Evolutionary conservation across 1,140 invertebrate genomes (phyloP), one percentile per base, ranked within the genome.

Genomic region (Papilio polyxenes): DNA sequence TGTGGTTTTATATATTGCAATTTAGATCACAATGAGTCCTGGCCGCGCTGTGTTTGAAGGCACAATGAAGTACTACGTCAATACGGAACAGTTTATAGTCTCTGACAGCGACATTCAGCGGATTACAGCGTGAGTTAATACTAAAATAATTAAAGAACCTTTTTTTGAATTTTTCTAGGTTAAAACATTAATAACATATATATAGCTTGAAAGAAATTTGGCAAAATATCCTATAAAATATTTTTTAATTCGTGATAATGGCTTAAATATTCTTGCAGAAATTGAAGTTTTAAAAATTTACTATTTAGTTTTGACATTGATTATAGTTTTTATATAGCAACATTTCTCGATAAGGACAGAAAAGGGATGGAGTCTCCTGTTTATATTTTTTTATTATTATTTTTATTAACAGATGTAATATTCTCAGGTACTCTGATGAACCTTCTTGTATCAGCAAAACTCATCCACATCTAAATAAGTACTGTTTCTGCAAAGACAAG

Each of bases 21-120:
- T 83, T 9, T 81, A 90, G 89, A 85, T 90, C 7, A 69, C 85
- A 7, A 85, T 88, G 84, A 83, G 65, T 15, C 89, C 89, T 0
- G 86, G 86, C 7, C 20, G 69, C 1, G 88, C 88, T 0, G 69
- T 86, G n/a, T 90, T 77, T 40, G 89, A 90, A 80, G 87, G 82
- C 1, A 83, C 87, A 0, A 69, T 90, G 81, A 84, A 81, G 40
- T 87, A 87, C 62, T 62, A 83, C 17, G 62, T 56, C 1, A 62
- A 80, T 13, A 56, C 53, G 5, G 72, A 86, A 37, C 51, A 49
- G 15, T 85, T 85, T 37, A 31, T 72, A 0, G 81, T 87, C 2
- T 83, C 79, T 9, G 85, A 87, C 2, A 81, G 78, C 1, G 88
- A 89, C 49, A 82, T 90, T 40, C 88, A 87, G 37, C 85, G 89